phyloP scores from a whole-genome alignment of 2,113 vertebrate species.

The Macrotus californicus region DNA sequence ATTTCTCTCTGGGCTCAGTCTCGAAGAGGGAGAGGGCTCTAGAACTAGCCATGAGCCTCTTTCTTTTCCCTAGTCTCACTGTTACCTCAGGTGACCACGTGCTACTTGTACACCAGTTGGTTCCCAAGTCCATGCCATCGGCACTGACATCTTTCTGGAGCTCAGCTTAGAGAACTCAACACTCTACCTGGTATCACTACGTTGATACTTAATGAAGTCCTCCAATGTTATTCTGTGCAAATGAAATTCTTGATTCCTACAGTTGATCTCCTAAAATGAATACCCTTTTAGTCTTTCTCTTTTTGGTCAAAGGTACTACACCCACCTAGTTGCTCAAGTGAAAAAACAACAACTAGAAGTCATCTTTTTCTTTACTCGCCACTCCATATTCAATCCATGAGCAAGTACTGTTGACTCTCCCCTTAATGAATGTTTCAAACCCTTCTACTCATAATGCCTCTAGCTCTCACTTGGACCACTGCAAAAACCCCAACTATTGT shows the following conservation, averaged over 20 bases:
- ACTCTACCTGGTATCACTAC: not conserved
- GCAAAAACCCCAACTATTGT: not conserved
- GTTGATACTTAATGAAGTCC: not conserved
- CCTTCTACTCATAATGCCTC: not conserved
- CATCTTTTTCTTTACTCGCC: not conserved
- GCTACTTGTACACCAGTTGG: accelerated
- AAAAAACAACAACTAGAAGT: not conserved
- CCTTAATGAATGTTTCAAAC: not conserved
- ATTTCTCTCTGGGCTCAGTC: not conserved
- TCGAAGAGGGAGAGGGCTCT: not conserved
- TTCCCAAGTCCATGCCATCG: not conserved
- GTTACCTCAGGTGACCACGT: not conserved
- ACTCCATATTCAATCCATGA: not conserved
- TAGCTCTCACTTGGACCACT: not conserved
- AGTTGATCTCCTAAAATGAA: not conserved
- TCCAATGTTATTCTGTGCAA: not conserved
- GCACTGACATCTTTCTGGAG: not conserved
- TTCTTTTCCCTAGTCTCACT: not conserved
- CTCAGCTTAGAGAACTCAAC: not conserved
- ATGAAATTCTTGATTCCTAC: not conserved
- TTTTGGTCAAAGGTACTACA: not conserved
- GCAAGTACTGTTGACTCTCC: not conserved
- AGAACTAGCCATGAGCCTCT: not conserved
- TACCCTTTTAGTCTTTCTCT: not conserved
- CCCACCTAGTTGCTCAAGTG: not conserved